Base-by-base conservation (phyloP, 2,888 invertebrate genomes). In the Andrena bucephala region DNA sequence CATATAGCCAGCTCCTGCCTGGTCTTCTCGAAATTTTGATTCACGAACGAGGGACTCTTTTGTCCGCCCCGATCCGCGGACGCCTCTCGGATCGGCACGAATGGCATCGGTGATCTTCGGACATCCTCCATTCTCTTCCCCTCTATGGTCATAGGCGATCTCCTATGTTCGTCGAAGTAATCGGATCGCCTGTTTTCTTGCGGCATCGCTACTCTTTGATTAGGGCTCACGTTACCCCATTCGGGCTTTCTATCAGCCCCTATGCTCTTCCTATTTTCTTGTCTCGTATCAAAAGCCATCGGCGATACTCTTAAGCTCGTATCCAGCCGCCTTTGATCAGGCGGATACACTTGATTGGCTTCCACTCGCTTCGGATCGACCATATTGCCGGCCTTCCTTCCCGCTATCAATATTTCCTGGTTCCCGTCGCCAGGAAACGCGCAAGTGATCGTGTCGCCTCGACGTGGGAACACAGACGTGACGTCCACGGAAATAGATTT, bases 11-110 rank as follows among this genome's bases (percentile, higher is more conserved):
- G 74, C 62, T 94, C 94, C 54, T 93, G 94, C 54, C 94, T 89
- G 5, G 94, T 94, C 60, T 94, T 94, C 59, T 94, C 94, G 16
- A 94, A 94, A 42, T 91, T 92, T 73, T 93, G 94, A 85, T 91
- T 92, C 0, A 90, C 86, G 52, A 93, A 90, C 2, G 92, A 92
- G 0, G 93, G 92, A 60, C 90, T 93, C 63, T 94, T 94, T 57
- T 93, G 93, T 31, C 89, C 86, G 2, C 89, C 90, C 2, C 93
- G 91, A 60, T 94, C 94, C 3, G 80, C 83, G 8, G 92, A 91
- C 0, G 90, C 85, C 42, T 94, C 94, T 1, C 93, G 90, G 73
- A 93, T 92, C 24, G 93, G 92, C 36, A 93, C 85, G 36, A 94
- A 94, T 2, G 92, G 91, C 93, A 94, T 93, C 0, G 93, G 93